Evolutionary conservation across 1,140 invertebrate species (phyloP).

Genomic region (Elymnias hypermnestra): DNA sequence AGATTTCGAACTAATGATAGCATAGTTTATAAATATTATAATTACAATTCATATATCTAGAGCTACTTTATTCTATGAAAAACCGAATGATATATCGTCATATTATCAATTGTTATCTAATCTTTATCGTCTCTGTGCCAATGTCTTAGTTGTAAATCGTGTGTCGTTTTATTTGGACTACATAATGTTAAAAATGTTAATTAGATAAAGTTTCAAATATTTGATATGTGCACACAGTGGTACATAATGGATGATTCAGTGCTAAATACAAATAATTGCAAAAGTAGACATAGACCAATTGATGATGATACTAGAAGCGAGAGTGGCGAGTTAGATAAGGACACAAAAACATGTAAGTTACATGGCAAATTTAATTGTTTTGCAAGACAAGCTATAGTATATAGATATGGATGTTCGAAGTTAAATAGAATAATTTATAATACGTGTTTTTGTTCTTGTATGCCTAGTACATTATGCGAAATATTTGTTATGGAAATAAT

Average conservation of each 20-base stretch:
- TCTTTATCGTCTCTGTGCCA: constrained; percentile 43
- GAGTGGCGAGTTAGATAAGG: constrained; percentile 46
- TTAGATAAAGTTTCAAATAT: constrained; percentile 25
- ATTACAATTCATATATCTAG: not conserved
- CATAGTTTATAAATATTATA: not conserved
- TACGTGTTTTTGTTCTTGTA: too few relatives aligned
- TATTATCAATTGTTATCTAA: constrained; percentile 65
- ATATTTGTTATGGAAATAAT: too few relatives aligned
- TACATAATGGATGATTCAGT: constrained; percentile 32
- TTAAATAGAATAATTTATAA: too few relatives aligned
- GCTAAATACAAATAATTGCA: constrained; percentile 25
- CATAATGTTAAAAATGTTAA: constrained; percentile 23
- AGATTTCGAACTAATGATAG: not conserved
- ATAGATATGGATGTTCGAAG: too few relatives aligned
- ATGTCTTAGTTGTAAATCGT: constrained; percentile 63
- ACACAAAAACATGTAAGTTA: constrained; percentile 32
- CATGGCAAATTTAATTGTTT: not conserved
- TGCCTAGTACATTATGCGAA: too few relatives aligned
- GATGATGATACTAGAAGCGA: constrained; percentile 64
- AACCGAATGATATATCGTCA: constrained; percentile 48
- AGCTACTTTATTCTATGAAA: constrained; percentile 12
- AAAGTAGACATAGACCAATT: constrained; percentile 47
- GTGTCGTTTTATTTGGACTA: constrained; percentile 37
- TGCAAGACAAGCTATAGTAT: not conserved
- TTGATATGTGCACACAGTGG: too few relatives aligned